A percentile compares a stretch with the other conserved stretches of the same genome.
phyloP scores from a whole-genome alignment of 2,888 invertebrate species.

The Melieria omissa region DNA sequence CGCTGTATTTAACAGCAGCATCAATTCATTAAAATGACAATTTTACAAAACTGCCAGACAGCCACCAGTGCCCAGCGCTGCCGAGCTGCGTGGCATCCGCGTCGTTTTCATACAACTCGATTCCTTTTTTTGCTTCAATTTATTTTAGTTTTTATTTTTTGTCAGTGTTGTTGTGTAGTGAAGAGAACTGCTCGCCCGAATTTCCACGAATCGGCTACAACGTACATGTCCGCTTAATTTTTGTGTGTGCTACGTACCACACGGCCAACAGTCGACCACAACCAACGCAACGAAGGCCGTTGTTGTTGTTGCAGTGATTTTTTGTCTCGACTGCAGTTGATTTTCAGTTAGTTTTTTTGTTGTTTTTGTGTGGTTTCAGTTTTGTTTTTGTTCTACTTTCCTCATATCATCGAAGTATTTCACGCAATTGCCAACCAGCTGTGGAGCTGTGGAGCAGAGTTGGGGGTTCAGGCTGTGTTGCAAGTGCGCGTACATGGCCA shows the following conservation, averaged over 20 bases:
- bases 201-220: slow-evolving; percentile 63
- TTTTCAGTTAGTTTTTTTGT: background rate
- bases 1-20: slow-evolving; percentile 59
- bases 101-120: background rate
- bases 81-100: too few relatives aligned
- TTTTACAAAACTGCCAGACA: slow-evolving; percentile 58
- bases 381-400: background rate
- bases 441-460: too few relatives aligned
- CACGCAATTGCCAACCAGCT: slow-evolving; percentile 36
- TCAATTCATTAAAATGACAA: slow-evolving; percentile 66
- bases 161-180: background rate
- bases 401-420: slow-evolving; percentile 30
- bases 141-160: background rate
- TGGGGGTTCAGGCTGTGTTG: too few relatives aligned
- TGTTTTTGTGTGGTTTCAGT: background rate
- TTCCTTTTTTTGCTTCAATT: background rate
- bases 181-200: background rate
- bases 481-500: too few relatives aligned
- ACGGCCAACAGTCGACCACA: too few relatives aligned
- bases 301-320: slow-evolving; percentile 2
- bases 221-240: slow-evolving; percentile 33
- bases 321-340: slow-evolving; percentile 4
- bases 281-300: too few relatives aligned
- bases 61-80: too few relatives aligned
- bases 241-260: background rate